A percentile compares a stretch with the other conserved stretches of the same genome.
phyloP scores from a whole-genome alignment of 2,113 vertebrate species.

The Cottus gobio region DNA sequence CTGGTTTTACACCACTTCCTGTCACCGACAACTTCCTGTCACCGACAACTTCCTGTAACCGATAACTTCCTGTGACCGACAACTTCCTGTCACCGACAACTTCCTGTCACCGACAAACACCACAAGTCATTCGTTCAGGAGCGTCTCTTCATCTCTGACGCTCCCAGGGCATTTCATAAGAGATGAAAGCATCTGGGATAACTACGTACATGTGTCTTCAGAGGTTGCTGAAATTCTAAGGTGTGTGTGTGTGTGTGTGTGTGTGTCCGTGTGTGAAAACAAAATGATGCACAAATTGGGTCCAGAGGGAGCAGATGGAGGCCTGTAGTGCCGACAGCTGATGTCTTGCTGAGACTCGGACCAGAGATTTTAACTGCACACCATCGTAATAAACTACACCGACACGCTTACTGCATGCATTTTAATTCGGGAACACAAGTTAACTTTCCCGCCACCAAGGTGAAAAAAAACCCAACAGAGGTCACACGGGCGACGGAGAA shows the following conservation, averaged over 20 bases:
- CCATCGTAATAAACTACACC: too few species aligned
- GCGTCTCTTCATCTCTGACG: slow-evolving; percentile 6
- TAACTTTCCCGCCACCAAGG: not conserved
- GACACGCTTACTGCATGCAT: not conserved
- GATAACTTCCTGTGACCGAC: too few species aligned
- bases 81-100: too few species aligned
- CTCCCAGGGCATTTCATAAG: not conserved
- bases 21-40: not conserved
- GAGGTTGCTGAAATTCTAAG: not conserved
- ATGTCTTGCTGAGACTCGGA: slow-evolving; percentile 36
- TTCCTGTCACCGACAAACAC: slow-evolving; percentile 3
- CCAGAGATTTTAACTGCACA: slow-evolving; percentile 4
- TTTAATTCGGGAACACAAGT: slow-evolving; percentile 4
- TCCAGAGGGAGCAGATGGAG: slow-evolving; percentile 48
- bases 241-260: not conserved
- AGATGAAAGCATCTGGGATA: slow-evolving; percentile 23
- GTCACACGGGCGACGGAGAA: slow-evolving; percentile 15
- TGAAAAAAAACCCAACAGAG: slow-evolving; percentile 33
- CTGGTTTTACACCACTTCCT: not conserved
- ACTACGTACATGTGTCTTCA: not conserved
- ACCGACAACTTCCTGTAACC: too few species aligned
- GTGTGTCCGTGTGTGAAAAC: slow-evolving; percentile 16
- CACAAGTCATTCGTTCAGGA: slow-evolving; percentile 6
- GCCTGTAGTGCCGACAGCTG: slow-evolving; percentile 41
- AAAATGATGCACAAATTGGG: slow-evolving; percentile 49